Percentiles rank a stretch among this genome's conserved stretches.
Conservation (phyloP, 2,888 invertebrate species). For the Punctoribates punctum region DNA sequence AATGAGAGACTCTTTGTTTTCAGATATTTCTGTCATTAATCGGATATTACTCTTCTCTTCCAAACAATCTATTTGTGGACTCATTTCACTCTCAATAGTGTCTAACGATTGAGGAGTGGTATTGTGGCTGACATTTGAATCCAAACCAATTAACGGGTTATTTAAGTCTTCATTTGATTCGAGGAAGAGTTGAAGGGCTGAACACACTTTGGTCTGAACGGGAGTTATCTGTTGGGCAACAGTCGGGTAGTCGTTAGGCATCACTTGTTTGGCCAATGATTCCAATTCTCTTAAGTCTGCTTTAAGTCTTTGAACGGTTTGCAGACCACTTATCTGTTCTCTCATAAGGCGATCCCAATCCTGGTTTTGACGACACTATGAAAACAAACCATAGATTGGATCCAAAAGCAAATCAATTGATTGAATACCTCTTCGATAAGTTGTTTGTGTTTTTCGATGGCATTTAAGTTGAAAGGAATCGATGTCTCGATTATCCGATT, state of each 20-base stretch:
- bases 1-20: neutral
- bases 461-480: slow-evolving; percentile 17
- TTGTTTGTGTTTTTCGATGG: slow-evolving; percentile 14
- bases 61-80: too few species aligned
- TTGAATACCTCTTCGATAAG: neutral
- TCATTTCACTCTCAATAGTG: too few species aligned
- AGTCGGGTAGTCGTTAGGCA: neutral
- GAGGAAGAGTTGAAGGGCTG: slow-evolving; percentile 9
- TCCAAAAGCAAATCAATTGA: neutral
- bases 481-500: neutral
- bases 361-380: slow-evolving; percentile 17
- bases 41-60: neutral
- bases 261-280: neutral
- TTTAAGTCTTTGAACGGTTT: slow-evolving; percentile 12
- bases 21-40: neutral
- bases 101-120: too few species aligned
- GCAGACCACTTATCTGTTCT: slow-evolving; percentile 11
- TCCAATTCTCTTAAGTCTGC: slow-evolving; percentile 30
- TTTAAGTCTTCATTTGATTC: slow-evolving; percentile 10
- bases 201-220: neutral
- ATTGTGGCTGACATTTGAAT: neutral
- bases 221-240: neutral
- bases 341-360: neutral
- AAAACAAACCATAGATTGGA: neutral
- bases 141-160: slow-evolving; percentile 11